Evolutionary conservation across 2,113 vertebrate genomes (phyloP), one percentile per base, ranked within the genome.

Genomic region (Tamias sibiricus): DNA sequence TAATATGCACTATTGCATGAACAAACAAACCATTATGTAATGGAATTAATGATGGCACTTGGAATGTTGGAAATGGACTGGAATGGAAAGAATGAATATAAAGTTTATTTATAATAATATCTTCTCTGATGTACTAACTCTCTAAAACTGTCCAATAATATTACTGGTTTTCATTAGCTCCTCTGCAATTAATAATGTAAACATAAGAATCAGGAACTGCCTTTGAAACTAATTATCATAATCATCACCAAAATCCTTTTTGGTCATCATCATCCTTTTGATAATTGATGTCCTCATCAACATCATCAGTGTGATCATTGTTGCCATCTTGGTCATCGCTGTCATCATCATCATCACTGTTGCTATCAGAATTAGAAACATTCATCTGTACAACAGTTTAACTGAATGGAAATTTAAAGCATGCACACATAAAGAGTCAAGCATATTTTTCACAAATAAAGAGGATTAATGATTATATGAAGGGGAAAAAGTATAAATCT

Each of bases 401-500:
- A 2, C 20, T 62, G 10, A 42, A 82, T 75, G 30, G 2, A 86
- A 74, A 88, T 64, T 90, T 52, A 69, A 90, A 83, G 12, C 52
- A 64, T 57, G 19, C 2, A 64, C 35, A 75, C 22, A 44, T 4
- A 30, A 1, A 94, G 16, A 86, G 26, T 30, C 12, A 71, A 87
- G 22, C 17, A 28, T 71, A 82, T 64, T 96, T 83, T 94, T 88
- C 75, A 74, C 49, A 74, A 91, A 86, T 95, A 94, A 85, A 93
- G 8, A 91, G 83, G 64, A 96, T 91, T 95, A 96, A 92, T 95
- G 91, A 96, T 68, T 37, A 90, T 30, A 83, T 26, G n/a, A 93
- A 89, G 10, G 52, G 37, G 57, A 90, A 42, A 40, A 91, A 94
- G 11, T 69, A 0, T 90, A 95, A 98, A 97, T 16, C 62, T 66